Evolutionary conservation across 2,113 vertebrate species (phyloP), one percentile per base, ranked within the genome.

Genomic region (Campylomormyrus tamandua): DNA sequence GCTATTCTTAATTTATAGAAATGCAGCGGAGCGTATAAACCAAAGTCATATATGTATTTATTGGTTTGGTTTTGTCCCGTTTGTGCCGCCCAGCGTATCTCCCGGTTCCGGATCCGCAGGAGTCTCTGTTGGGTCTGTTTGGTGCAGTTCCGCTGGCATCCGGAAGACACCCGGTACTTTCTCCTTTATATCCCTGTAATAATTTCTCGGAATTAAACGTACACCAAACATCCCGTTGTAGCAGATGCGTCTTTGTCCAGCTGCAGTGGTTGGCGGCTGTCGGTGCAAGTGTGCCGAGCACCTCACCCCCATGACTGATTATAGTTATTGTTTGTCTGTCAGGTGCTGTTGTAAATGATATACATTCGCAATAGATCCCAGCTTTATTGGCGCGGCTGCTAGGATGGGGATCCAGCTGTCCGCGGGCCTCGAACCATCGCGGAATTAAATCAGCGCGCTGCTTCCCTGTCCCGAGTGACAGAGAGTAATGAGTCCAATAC

Each of bases 401-500:
- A 93, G 93, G 94, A 87, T 91, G 92, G 89, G 91, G 39, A 93
- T 94, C 90, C 93, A 95, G 94, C 93, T 94, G 94, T 89, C 93
- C 93, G 91, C 90, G 92, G 90, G 92, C 91, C 92, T 92, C 91
- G 90, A 86, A 95, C 94, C 91, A 93, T 91, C 56, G 91, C 48
- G 83, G 93, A 95, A 95, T 95, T 94, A 95, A 94, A 95, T 95
- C 93, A 92, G 31, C 93, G 70, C 52, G 91, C 92, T 19, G 89
- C 91, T 74, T 46, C 62, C 74, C 83, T 77, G 89, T 92, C 91
- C 83, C 86, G 90, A 89, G 92, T 94, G 95, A 94, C 95, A 94
- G 93, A 95, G 95, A 96, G 93, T 95, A 95, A 96, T 95, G 94
- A 83, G 90, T 89, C 93, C 95, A 95, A 95, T 95, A 95, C 94